Evolutionary conservation across 2,888 invertebrate species (phyloP), one percentile per base, ranked within the genome.

Genomic region (Thymelicus acteon): DNA sequence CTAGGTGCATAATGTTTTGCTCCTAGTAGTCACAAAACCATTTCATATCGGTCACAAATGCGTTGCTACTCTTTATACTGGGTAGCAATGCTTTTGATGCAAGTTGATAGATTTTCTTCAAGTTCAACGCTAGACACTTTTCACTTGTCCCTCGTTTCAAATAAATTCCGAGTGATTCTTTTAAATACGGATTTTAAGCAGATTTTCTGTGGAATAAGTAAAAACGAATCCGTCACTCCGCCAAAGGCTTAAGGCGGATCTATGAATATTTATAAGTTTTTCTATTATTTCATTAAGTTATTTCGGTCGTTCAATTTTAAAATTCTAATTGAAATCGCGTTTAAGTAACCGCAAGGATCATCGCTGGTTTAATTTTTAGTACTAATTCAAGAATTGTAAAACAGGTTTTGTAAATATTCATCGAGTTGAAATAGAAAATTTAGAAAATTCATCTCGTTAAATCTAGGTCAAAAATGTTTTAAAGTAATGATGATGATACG

Each of bases 101-200:
- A 8, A 10, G 44, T 44, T 12, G 44, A 44, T 44, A 10, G 44
- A 31, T 40, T 4, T 10, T 44, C 7, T 13, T 6, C n/a, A 40
- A 67, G n/a, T 10, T 24, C 6, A 52, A 19, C 79, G 77, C 83
- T 72, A 0, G 5, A 37, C 2, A 0, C 77, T 78, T 60, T 15
- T 68, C 1, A n/a, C 80, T 83, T 82, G 73, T 39, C 72, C 82
- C 77, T 70, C 74, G 60, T 72, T 78, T 81, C 81, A 91, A 93
- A 92, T 92, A 93, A 93, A 93, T 92, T 92, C 91, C 89, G 86
- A 93, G 92, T 92, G 93, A 92, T 93, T 93, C 92, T 92, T 93
- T 92, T 92, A 92, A 80, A 93, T 92, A 90, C 91, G 91, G 92
- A 92, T 92, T 93, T 93, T 92, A 93, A 92, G 92, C 92, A 93